Evolutionary conservation across 1,140 invertebrate genomes (phyloP).

Genomic region (Palaemon carinicauda): DNA sequence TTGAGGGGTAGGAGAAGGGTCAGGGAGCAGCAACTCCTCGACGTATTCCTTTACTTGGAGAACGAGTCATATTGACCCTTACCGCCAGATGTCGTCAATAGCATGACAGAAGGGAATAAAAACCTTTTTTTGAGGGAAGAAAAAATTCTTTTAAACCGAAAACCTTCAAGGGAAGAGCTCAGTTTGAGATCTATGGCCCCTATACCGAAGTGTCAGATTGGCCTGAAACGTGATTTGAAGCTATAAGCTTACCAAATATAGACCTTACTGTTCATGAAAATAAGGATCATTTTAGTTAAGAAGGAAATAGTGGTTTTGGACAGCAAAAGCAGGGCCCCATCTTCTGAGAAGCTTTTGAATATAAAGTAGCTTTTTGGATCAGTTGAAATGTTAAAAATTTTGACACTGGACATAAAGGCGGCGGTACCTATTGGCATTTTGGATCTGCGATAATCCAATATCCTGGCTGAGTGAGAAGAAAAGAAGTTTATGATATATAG

Average conservation of each 20-base stretch:
- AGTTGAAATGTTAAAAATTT: constrained; percentile 53
- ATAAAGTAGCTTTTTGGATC: constrained; percentile 52
- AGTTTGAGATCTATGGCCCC: not conserved
- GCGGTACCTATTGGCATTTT: constrained; percentile 12
- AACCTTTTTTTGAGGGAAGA: constrained; percentile 6
- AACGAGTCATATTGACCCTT: constrained; percentile 37
- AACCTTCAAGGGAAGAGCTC: constrained; percentile 5
- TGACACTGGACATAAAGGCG: constrained; percentile 46
- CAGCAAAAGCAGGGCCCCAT: constrained; percentile 30
- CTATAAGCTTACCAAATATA: not conserved
- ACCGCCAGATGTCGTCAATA: constrained; percentile 32
- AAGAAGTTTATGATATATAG: constrained; percentile 5
- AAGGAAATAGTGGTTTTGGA: not conserved
- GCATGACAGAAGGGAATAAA: constrained; percentile 44
- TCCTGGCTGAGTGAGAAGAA: not conserved
- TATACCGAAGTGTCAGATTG: not conserved
- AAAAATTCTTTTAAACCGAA: constrained; percentile 31
- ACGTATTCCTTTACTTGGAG: not conserved
- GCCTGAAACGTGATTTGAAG: not conserved
- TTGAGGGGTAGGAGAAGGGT: too few relatives aligned
- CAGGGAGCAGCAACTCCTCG: too few relatives aligned
- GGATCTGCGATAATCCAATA: constrained; percentile 24
- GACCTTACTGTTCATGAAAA: not conserved
- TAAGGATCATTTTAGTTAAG: not conserved
- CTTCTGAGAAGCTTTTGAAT: constrained; percentile 41